These are phyloP conservation scores for Lithobius niger DNA, from an alignment of 1,140 invertebrate genomes.

Conservation along the genomic window DNA sequence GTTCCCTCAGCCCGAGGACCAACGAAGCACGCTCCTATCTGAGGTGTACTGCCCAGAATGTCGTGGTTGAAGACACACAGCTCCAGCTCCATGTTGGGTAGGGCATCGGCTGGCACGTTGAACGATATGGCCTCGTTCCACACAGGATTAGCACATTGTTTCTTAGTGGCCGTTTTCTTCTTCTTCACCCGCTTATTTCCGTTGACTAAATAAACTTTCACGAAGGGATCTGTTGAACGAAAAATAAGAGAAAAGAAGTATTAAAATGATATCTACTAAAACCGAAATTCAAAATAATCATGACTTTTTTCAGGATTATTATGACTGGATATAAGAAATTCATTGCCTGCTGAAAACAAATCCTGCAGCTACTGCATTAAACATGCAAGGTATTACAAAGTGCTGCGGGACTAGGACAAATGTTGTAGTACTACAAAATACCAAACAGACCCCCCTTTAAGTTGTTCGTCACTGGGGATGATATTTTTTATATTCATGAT, in stretches of 20 bases:
- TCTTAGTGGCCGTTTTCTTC: slow-evolving; percentile 78
- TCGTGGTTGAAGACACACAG: slow-evolving; percentile 40
- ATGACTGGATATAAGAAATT: too few relatives aligned
- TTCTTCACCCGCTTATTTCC: slow-evolving; percentile 79
- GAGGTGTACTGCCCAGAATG: slow-evolving; percentile 48
- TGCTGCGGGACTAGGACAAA: too few relatives aligned
- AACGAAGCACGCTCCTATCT: slow-evolving; percentile 55
- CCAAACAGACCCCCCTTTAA: too few relatives aligned
- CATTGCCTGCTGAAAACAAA: too few relatives aligned
- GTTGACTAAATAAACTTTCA: slow-evolving; percentile 76
- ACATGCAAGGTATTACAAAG: too few relatives aligned
- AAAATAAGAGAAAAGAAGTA: not conserved
- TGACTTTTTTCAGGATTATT: too few relatives aligned
- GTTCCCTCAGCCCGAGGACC: slow-evolving; percentile 44
- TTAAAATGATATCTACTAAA: too few relatives aligned
- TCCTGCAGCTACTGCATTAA: too few relatives aligned
- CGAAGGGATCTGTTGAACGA: slow-evolving; percentile 55
- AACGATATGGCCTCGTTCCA: slow-evolving; percentile 92
- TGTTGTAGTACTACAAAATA: too few relatives aligned
- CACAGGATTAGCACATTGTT: slow-evolving; percentile 73
- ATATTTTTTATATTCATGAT: too few relatives aligned
- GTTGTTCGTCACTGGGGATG: too few relatives aligned
- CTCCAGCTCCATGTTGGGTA: slow-evolving; percentile 58
- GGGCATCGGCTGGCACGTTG: slow-evolving; percentile 54
- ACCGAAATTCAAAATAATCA: too few relatives aligned